Conservation (phyloP, 2,797 vertebrate species). For the Phyllotis vaccarum region DNA sequence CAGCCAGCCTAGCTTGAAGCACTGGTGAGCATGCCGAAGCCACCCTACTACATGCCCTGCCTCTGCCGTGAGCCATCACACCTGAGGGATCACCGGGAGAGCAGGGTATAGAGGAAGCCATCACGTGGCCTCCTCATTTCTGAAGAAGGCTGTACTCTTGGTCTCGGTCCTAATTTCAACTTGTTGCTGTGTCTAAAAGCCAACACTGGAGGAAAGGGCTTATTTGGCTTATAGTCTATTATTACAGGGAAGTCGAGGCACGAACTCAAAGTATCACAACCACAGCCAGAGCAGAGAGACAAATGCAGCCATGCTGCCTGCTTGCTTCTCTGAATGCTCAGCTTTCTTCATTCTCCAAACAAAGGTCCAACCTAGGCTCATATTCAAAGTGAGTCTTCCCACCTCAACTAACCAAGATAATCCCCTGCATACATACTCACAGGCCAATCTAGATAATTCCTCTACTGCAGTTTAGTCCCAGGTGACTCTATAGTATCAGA, state of each 20-base stretch:
- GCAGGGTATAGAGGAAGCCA: neutral
- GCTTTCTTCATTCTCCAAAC: neutral
- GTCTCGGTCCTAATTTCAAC: neutral
- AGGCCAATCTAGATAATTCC: neutral
- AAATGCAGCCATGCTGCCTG: neutral
- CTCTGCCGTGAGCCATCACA: neutral
- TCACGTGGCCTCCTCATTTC: neutral
- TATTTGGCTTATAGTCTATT: neutral
- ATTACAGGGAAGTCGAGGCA: neutral
- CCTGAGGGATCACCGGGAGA: neutral
- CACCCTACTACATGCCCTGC: rapidly evolving
- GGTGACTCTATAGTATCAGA: neutral
- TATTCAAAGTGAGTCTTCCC: neutral
- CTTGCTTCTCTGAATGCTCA: neutral
- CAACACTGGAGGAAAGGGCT: neutral
- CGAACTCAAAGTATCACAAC: neutral
- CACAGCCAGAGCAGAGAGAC: neutral
- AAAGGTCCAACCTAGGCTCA: neutral
- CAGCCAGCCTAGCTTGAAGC: neutral
- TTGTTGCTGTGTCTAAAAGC: neutral
- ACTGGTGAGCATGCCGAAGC: neutral
- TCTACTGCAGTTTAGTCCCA: too few species aligned
- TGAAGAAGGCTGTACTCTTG: neutral
- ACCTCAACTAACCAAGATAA: neutral
- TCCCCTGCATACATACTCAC: neutral